These are phyloP conservation scores for Nicator chloris DNA, from an alignment of 2,113 vertebrate species.

Conservation along the genomic window DNA sequence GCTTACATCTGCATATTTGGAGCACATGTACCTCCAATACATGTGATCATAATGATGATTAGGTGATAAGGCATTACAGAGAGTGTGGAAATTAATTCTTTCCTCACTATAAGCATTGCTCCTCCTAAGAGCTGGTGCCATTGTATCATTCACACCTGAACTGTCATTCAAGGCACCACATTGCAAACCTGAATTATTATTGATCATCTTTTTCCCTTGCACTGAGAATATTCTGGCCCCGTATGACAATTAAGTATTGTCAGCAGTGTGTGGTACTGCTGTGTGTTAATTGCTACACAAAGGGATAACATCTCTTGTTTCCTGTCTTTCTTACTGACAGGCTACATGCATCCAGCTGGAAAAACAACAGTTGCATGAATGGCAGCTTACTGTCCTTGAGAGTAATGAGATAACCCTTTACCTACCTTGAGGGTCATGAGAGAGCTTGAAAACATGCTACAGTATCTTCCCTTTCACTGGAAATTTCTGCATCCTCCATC, in stretches of 20 bases:
- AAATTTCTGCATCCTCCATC: background rate
- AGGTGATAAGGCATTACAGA: background rate
- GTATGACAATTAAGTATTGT: background rate
- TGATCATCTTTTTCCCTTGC: background rate
- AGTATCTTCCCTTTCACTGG: background rate
- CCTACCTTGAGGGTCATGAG: background rate
- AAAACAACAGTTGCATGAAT: background rate
- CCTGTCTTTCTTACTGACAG: background rate
- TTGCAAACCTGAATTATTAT: background rate
- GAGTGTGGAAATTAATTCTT: background rate
- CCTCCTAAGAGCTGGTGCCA: background rate
- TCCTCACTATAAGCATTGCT: background rate
- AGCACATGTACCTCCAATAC: background rate
- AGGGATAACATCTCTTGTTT: background rate
- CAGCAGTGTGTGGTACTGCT: background rate
- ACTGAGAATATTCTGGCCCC: background rate
- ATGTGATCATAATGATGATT: background rate
- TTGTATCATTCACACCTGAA: background rate
- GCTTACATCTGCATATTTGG: background rate
- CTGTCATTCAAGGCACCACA: background rate
- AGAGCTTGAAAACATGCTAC: background rate
- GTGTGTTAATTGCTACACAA: background rate
- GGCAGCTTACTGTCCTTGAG: background rate
- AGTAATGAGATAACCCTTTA: background rate
- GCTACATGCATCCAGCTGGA: background rate